These are phyloP conservation scores for Oscheius sp. DNA, from an alignment of 2,888 invertebrate genomes.

Conservation along the genomic window DNA sequence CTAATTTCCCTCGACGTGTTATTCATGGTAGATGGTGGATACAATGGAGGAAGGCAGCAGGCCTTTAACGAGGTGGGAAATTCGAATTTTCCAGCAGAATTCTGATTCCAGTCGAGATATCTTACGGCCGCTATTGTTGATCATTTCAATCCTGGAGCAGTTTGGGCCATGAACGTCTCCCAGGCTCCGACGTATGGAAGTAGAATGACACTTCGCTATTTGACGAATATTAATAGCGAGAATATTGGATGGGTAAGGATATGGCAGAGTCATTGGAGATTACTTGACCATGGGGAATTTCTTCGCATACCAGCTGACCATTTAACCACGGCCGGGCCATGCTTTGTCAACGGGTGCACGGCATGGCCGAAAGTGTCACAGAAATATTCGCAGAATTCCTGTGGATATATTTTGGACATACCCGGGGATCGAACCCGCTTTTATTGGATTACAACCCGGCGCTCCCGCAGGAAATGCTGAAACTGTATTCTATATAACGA, in stretches of 20 bases:
- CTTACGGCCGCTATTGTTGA: conserved; percentile 3
- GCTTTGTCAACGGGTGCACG: no score
- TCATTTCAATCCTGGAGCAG: not conserved
- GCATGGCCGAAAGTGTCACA: no score
- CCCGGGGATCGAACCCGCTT: no score
- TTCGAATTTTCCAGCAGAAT: no score
- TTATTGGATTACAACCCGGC: no score
- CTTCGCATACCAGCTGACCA: no score
- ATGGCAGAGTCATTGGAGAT: not conserved
- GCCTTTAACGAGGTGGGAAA: not conserved
- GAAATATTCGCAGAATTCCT: no score
- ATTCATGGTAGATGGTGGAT: conserved; percentile 21
- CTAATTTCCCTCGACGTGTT: conserved; percentile 16
- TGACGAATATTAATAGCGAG: not conserved
- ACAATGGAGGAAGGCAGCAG: not conserved
- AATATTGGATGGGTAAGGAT: not conserved
- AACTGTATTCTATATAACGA: not conserved
- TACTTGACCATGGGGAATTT: no score
- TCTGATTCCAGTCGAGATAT: not conserved
- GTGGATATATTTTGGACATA: no score
- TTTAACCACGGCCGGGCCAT: no score
- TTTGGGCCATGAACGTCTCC: not conserved
- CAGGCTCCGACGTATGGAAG: not conserved
- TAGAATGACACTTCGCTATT: conserved; percentile 2
- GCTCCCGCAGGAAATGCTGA: not conserved